Base-by-base conservation (phyloP, 1,140 invertebrate species). In the Meloidogyne hapla region DNA sequence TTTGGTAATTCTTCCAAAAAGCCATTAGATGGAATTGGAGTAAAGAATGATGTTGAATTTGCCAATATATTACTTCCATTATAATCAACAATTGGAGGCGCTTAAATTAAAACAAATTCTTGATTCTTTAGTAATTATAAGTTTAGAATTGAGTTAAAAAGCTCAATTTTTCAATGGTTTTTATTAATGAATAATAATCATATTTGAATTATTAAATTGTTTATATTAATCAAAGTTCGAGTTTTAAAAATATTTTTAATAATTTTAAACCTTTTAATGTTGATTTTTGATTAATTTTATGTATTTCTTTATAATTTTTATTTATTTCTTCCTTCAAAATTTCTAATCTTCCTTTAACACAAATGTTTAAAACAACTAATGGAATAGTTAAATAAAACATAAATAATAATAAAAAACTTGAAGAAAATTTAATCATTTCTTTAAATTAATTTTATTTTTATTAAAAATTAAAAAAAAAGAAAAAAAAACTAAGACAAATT, bases 331-430 rank as follows among this genome's bases (percentile, higher is more conserved):
- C 48, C n/a, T 56, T 56, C n/a, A 56, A 56, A 56, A 56, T 56
- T 56, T 56, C 48, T 56, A 56, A 56, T 56, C 48, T 6, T n/a
- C 48, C 48, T 56, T 56, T 56, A n/a, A 56, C 48, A 56, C n/a
- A 56, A 56, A 6, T 56, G n/a, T 56, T 56, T 56, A 56, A 8
- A 8, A 56, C 6, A 56, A 56, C 9, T 33, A 33, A 33, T 33
- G 4, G 33, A 56, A 21, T n/a, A n/a, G 6, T 56, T 56, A 56
- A 56, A 56, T 56, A 56, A 56, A n/a, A 56, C n/a, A 9, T n/a
- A 56, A 56, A 56, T 6, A 45, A 15, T 45, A 56, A 21, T 48
- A 48, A 48, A 18, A 48, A 48, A 18, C n/a, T 56, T n/a, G 18
- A 33, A 33, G 33, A 33, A 33, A 33, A 33, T 33, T 33, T 33